phyloP scores from a whole-genome alignment of 2,797 vertebrate species.

The Acanthis flammea region DNA sequence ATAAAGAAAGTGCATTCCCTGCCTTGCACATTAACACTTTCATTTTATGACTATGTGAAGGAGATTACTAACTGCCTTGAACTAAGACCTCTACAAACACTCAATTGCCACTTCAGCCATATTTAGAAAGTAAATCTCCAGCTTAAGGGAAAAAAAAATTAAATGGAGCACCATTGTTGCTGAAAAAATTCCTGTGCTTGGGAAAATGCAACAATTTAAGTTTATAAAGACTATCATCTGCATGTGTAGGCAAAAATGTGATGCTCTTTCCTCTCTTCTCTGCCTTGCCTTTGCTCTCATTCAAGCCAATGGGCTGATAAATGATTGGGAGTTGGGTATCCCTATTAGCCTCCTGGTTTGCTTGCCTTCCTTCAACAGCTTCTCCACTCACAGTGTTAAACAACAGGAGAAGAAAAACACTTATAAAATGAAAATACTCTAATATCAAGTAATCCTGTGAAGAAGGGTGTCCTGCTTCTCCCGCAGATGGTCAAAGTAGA shows the following conservation, averaged over 20 bases:
- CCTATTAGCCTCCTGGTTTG: not conserved
- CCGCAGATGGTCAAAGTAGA: not conserved
- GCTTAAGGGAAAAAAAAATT: not conserved
- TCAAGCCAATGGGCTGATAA: not conserved
- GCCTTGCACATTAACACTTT: not conserved
- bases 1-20: not conserved
- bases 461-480: not conserved
- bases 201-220: not conserved
- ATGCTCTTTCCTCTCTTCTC: not conserved
- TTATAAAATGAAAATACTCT: not conserved
- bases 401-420: not conserved
- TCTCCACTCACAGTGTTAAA: not conserved
- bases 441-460: not conserved
- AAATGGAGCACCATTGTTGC: not conserved
- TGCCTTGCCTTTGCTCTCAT: not conserved
- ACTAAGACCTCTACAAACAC: not conserved
- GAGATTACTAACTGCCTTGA: not conserved
- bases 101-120: not conserved
- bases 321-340: not conserved
- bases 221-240: not conserved
- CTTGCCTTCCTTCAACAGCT: not conserved
- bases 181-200: not conserved
- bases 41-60: not conserved
- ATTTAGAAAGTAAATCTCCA: not conserved
- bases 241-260: not conserved